These are phyloP conservation scores for Burhinus oedicnemus DNA, from an alignment of 2,113 vertebrate species.

Conservation along the genomic window DNA sequence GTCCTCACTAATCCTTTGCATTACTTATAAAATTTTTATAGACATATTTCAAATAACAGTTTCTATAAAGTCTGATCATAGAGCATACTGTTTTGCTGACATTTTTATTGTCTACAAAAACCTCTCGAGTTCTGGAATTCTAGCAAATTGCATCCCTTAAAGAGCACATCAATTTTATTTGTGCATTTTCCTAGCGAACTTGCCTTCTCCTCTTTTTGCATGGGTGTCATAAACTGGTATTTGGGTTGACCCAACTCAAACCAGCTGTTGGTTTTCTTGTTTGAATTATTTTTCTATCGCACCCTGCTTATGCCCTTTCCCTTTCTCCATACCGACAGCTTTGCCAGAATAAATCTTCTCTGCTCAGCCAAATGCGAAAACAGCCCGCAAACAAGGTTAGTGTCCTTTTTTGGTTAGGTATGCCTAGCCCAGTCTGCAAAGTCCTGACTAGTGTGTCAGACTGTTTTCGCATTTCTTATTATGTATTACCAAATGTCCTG, in stretches of 20 bases:
- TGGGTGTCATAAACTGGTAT: neutral
- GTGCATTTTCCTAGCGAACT: neutral
- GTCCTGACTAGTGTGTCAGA: neutral
- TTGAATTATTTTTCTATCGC: neutral
- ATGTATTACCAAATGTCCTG: neutral
- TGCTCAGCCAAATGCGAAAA: neutral
- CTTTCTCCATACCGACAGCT: neutral
- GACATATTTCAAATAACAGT: neutral
- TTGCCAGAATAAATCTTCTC: neutral
- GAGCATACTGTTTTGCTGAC: neutral
- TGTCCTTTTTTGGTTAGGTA: conserved; percentile 18
- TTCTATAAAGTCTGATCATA: neutral
- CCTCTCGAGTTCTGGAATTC: neutral
- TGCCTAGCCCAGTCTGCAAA: neutral
- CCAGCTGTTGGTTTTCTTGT: neutral
- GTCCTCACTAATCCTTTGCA: neutral
- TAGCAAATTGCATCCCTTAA: neutral
- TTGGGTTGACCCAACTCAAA: neutral
- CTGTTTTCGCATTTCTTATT: neutral
- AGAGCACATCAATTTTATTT: neutral
- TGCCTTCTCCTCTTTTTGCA: neutral
- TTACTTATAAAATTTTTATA: neutral
- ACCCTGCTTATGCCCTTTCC: neutral
- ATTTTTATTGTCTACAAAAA: neutral
- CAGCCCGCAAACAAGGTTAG: neutral